phyloP scores from a whole-genome alignment of 2,797 vertebrate species.

The Acipenser transmontanus region DNA sequence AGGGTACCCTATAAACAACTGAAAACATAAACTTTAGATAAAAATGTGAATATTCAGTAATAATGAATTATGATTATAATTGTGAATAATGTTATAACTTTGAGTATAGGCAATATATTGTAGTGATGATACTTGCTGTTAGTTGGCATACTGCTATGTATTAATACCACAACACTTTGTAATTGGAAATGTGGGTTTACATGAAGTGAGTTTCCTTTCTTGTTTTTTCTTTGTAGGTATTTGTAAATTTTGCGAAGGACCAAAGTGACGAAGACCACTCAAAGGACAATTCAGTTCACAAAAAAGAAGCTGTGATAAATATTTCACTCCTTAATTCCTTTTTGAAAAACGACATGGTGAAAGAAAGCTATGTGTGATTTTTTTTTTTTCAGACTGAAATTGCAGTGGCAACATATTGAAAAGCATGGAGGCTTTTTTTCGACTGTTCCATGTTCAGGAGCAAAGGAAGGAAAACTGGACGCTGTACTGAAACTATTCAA shows the following conservation, averaged over 20 bases:
- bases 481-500: conserved; percentile 75
- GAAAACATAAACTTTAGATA: too few relatives aligned
- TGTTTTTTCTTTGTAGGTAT: conserved; percentile 64
- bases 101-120: too few relatives aligned
- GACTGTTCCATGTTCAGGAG: conserved; percentile 43
- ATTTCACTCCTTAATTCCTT: conserved; percentile 70
- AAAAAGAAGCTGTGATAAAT: conserved; percentile 68
- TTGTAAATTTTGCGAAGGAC: conserved; percentile 97
- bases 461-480: conserved; percentile 53
- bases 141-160: too few relatives aligned
- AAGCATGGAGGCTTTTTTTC: conserved; percentile 14
- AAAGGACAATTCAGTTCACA: conserved; percentile 83
- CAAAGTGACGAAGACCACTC: conserved; percentile 90
- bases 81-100: too few relatives aligned
- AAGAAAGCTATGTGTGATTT: conserved; percentile 83
- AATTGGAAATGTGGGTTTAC: too few relatives aligned
- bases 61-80: too few relatives aligned
- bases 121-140: too few relatives aligned
- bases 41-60: too few relatives aligned
- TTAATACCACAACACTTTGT: too few relatives aligned
- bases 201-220: background rate
- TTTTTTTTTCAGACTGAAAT: conserved; percentile 32
- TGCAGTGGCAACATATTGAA: conserved; percentile 10
- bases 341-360: conserved; percentile 72
- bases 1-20: too few relatives aligned